These are phyloP conservation scores for Phoeniculus purpureus DNA, from an alignment of 2,797 vertebrate species.

Conservation along the genomic window DNA sequence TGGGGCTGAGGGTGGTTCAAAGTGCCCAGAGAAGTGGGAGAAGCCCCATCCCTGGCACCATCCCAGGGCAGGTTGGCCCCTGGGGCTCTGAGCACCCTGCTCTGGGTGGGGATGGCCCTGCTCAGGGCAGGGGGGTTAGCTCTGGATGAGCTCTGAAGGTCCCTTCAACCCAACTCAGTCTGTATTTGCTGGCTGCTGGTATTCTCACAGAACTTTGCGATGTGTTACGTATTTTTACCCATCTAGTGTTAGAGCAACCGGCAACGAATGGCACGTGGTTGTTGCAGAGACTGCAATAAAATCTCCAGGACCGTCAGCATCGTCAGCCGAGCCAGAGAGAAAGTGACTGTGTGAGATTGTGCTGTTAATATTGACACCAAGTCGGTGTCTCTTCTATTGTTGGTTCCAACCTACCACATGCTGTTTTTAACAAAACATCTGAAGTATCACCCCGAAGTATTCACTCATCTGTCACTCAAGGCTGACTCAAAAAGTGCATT, in stretches of 20 bases:
- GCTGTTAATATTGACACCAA: not conserved
- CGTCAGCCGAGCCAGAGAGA: not conserved
- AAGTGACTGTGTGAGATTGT: not conserved
- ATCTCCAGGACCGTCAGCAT: not conserved
- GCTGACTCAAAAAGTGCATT: not conserved
- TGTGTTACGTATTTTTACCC: not conserved
- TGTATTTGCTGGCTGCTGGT: not conserved
- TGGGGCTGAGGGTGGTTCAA: too few relatives aligned
- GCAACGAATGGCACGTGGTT: not conserved
- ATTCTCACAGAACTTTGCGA: not conserved
- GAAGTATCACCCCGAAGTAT: not conserved
- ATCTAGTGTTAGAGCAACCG: not conserved
- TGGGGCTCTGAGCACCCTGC: too few relatives aligned
- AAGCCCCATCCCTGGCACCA: too few relatives aligned
- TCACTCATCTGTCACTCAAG: slow-evolving; percentile 26
- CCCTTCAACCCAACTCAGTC: too few relatives aligned
- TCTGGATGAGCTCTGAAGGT: too few relatives aligned
- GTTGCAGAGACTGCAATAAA: not conserved
- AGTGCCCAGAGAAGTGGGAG: too few relatives aligned
- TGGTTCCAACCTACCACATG: not conserved
- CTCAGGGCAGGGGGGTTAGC: too few relatives aligned
- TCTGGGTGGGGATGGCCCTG: too few relatives aligned
- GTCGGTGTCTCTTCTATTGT: not conserved
- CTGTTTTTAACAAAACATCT: not conserved
- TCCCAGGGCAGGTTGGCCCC: too few relatives aligned